Evolutionary conservation across 2,888 invertebrate genomes (phyloP), one percentile per base, ranked within the genome.

Genomic region (Sesamia inferens): DNA sequence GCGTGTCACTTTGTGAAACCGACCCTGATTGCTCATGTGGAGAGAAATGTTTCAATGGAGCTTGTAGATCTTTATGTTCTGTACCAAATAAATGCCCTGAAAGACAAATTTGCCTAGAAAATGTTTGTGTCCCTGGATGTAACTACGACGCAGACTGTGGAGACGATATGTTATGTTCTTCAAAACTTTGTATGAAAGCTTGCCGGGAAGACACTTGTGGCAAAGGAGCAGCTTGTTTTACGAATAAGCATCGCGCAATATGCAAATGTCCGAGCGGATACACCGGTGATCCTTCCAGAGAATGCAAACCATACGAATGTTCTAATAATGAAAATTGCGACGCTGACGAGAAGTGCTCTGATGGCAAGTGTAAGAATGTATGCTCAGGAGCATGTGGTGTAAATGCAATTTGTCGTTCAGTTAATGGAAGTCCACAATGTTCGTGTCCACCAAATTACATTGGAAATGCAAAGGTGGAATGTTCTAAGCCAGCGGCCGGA

Each of bases 261-360:
- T 99, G 99, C 90, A 97, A 98, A 75, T 99, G 99, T 90, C 98
- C 98, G 0, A 98, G 98, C 88, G 98, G 99, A 22, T 98, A 97
- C 89, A 98, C 98, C 83, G 98, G 98, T 0, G 98, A 98, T 90
- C 98, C 98, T 0, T 97, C 97, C 74, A 97, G 97, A 81, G 97
- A 97, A 88, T 98, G 98, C 88, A 97, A 97, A 78, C 97, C 97
- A 79, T 97, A 98, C 82, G 98, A 98, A 94, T 99, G 99, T 87
- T 96, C 97, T 71, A 95, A 96, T 66, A 97, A 98, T 90, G 96
- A 97, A 13, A 98, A 99, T 87, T 99, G 99, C 89, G 98, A 98
- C 69, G 88, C 96, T 3, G 98, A 97, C 87, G 98, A 98, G 92
- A 97, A 97, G 82, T 99, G 99, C 84, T 91, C 96, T 68, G 97